phyloP scores from a whole-genome alignment of 1,140 invertebrate genomes.

The Bombus sibiricus region DNA sequence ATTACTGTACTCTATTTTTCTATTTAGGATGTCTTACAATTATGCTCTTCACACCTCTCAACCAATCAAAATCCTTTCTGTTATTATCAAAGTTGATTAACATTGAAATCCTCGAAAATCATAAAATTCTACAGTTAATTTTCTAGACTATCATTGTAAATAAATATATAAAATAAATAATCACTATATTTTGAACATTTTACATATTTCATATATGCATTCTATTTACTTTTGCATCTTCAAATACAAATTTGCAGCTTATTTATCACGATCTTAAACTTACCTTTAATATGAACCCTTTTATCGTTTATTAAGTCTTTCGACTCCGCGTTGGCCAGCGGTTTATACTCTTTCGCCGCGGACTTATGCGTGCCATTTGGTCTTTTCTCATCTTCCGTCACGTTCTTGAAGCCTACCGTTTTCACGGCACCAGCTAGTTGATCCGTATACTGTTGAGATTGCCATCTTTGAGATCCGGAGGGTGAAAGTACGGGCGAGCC shows the following conservation, averaged over 20 bases:
- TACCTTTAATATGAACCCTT: conserved; percentile 78
- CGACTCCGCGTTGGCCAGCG: conserved; percentile 72
- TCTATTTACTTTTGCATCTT: too few relatives aligned
- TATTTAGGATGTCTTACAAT: too few relatives aligned
- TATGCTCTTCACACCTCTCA: too few relatives aligned
- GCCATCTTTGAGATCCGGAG: conserved; percentile 78
- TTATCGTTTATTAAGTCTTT: conserved; percentile 77
- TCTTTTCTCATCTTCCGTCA: conserved; percentile 76
- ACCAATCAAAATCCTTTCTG: too few relatives aligned
- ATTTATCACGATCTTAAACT: neutral
- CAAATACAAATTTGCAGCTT: neutral
- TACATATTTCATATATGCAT: too few relatives aligned
- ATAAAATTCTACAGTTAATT: neutral
- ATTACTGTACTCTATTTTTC: too few relatives aligned
- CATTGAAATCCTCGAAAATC: neutral
- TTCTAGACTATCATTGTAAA: neutral
- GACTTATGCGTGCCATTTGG: conserved; percentile 78
- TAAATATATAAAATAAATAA: too few relatives aligned
- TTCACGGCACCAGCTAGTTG: conserved; percentile 70
- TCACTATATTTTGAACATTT: too few relatives aligned
- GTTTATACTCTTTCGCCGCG: conserved; percentile 76
- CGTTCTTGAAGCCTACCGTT: conserved; percentile 76
- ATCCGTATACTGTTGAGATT: conserved; percentile 72
- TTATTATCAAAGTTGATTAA: too few relatives aligned
- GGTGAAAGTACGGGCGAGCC: conserved; percentile 46